phyloP scores from a whole-genome alignment of 2,113 vertebrate genomes.

The Dicrurus megarhynchus region DNA sequence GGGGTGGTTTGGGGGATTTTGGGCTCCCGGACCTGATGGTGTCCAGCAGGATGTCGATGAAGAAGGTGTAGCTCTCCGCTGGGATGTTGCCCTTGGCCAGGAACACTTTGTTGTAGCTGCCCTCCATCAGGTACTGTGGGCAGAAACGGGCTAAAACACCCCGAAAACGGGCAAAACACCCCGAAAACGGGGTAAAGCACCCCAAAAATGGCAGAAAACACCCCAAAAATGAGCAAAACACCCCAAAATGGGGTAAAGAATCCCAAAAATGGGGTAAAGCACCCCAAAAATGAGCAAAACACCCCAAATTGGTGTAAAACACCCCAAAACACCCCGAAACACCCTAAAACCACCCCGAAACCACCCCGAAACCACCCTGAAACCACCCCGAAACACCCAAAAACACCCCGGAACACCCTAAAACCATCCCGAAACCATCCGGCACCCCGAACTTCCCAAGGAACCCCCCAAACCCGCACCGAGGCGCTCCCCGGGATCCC shows the following conservation, averaged over 20 bases:
- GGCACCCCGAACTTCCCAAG: too few relatives aligned
- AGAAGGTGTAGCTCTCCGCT: conserved; percentile 70
- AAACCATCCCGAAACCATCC: too few relatives aligned
- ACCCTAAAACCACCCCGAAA: too few relatives aligned
- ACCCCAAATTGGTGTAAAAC: too few relatives aligned
- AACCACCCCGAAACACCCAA: too few relatives aligned
- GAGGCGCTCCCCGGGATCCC: too few relatives aligned
- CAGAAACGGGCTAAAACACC: accelerated
- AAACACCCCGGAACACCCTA: too few relatives aligned
- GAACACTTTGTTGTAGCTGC: conserved; percentile 97
- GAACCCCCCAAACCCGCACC: too few relatives aligned
- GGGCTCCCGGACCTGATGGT: conserved; percentile 79
- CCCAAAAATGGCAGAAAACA: background rate
- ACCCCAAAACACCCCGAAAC: too few relatives aligned
- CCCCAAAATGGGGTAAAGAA: background rate
- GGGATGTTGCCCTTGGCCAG: conserved; percentile 96
- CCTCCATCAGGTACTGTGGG: conserved; percentile 91
- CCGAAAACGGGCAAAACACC: accelerated
- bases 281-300: too few relatives aligned
- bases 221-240: background rate
- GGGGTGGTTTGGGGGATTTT: background rate
- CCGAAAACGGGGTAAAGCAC: background rate
- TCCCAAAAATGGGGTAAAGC: background rate
- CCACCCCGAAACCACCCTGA: too few relatives aligned
- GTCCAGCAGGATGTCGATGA: background rate